A percentile compares a stretch with the other conserved stretches of the same genome.
These are phyloP conservation scores for Cyanistes caeruleus DNA, from an alignment of 2,113 vertebrate genomes.

Conservation along the genomic window DNA sequence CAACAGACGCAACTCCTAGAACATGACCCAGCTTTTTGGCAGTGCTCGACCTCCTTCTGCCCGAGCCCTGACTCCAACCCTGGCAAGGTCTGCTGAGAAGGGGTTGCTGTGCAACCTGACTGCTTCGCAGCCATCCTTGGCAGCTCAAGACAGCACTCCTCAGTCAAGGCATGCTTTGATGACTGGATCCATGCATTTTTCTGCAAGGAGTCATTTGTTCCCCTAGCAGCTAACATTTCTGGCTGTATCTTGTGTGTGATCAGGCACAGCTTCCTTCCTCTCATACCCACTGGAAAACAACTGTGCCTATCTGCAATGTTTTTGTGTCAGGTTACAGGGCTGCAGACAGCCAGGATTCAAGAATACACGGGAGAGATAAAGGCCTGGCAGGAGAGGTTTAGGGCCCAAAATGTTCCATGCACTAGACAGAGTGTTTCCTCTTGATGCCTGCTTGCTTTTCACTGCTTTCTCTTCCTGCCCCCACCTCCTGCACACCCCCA, in stretches of 20 bases:
- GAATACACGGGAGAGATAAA: neutral
- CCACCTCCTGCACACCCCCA: fast-evolving
- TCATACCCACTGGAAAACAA: conserved; percentile 14
- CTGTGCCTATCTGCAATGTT: neutral
- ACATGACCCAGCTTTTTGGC: neutral
- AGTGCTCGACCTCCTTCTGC: neutral
- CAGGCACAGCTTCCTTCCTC: conserved; percentile 9
- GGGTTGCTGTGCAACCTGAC: conserved; percentile 20
- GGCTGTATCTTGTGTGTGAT: neutral
- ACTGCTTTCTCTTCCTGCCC: neutral
- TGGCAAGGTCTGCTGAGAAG: neutral
- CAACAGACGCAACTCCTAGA: neutral
- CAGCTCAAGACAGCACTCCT: neutral
- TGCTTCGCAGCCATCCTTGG: neutral
- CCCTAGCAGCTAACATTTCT: conserved; percentile 49
- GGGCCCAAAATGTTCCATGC: neutral
- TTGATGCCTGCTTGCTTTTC: neutral
- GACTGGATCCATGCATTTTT: conserved; percentile 13
- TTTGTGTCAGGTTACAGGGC: neutral
- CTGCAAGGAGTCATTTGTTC: neutral
- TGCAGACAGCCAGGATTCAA: neutral
- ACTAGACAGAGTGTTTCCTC: neutral
- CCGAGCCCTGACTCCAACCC: neutral
- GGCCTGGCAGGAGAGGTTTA: neutral
- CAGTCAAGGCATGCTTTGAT: conserved; percentile 8